phyloP scores from a whole-genome alignment of 2,113 vertebrate species.

The Labrus mixtus region DNA sequence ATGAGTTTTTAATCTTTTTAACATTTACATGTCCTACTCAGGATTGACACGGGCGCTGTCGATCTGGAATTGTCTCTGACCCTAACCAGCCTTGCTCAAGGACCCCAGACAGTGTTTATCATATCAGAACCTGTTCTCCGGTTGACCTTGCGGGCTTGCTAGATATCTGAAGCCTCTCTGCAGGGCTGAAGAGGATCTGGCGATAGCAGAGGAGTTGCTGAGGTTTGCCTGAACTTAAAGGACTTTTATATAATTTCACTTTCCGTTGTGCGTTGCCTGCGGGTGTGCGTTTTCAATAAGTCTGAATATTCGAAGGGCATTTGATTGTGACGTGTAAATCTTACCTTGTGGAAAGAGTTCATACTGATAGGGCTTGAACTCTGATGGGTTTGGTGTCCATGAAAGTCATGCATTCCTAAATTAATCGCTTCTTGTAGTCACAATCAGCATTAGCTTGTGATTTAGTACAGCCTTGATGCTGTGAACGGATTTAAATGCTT shows the following conservation, averaged over 20 bases:
- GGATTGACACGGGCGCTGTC: constrained; percentile 76
- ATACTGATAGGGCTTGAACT: background rate
- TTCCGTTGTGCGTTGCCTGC: constrained; percentile 9
- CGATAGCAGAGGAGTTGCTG: constrained; percentile 56
- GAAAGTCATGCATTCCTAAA: no score
- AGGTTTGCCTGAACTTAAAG: constrained; percentile 47
- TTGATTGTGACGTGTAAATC: constrained; percentile 22
- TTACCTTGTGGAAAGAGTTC: background rate
- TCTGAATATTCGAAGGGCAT: constrained; percentile 21
- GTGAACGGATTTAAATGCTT: no score
- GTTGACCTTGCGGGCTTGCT: constrained; percentile 62
- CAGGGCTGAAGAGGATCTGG: constrained; percentile 55
- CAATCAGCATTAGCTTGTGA: no score
- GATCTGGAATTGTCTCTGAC: constrained; percentile 77
- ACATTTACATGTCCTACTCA: constrained; percentile 84
- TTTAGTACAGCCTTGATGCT: no score
- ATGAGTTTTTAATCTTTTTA: constrained; percentile 88
- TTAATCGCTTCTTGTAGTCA: no score
- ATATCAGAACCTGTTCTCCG: constrained; percentile 70
- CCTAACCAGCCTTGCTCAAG: constrained; percentile 69
- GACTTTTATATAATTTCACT: constrained; percentile 44
- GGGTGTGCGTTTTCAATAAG: constrained; percentile 27
- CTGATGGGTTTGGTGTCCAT: no score
- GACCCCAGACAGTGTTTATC: constrained; percentile 79
- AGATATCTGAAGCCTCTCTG: constrained; percentile 62